Base-by-base conservation (phyloP, 2,797 vertebrate genomes). In the Mallotus villosus region DNA sequence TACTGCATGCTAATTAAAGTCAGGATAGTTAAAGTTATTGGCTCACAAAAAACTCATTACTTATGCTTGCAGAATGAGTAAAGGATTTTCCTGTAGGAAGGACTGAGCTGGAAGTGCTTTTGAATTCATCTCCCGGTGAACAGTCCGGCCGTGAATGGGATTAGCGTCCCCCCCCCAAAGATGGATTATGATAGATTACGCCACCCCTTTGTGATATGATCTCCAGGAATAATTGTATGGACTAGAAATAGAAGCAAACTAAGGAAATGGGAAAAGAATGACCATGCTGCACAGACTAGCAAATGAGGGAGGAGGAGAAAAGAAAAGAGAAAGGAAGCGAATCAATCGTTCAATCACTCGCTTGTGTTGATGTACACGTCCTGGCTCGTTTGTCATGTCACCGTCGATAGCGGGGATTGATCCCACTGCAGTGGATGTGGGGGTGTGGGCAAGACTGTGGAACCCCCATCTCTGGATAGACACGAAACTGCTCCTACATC, bases 321-420 rank as follows among this genome's bases (percentile, higher is more conserved):
- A 74, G 19, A 7, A 69, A 74, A 69, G 2, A 70, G 41, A 46
- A 46, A 46, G 41, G 41, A 46, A 46, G 41, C 41, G 1, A 46
- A 86, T 85, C 76, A 72, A 79, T 86, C 22, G 32, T 9, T 46
- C 75, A 66, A 63, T 80, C 72, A 22, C 74, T 70, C 11, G 76
- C 60, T 64, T 74, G 69, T 74, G 77, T 76, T 72, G 68, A 75
- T 21, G 68, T 51, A 51, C 83, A 75, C 59, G 46, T 74, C 71
- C 77, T 1, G 5, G 16, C 68, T 25, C n/a, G 16, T 61, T 78
- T 78, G 82, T 77, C 68, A 17, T 59, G 73, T 69, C 12, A 3
- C 24, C 68, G 76, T 88, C 83, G n/a, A 88, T 88, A 75, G 49
- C 63, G 59, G 49, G 63, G 67, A 88, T 87, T 76, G 87, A 90